Evolutionary conservation across 2,888 invertebrate species (phyloP).

Genomic region (Drosophila conformis): DNA sequence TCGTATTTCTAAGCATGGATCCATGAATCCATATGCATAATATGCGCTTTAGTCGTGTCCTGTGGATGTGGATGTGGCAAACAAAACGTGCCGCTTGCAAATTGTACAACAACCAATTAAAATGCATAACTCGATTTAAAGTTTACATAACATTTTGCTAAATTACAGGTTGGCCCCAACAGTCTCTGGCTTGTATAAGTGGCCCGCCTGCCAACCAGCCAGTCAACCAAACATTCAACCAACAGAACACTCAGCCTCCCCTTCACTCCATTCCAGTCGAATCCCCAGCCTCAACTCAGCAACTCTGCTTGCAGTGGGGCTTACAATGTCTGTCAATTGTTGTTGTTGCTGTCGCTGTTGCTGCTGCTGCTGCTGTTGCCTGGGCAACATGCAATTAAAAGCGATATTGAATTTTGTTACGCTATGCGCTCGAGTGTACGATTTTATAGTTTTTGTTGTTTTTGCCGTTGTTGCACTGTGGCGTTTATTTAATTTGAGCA

Average conservation of each 20-base stretch:
- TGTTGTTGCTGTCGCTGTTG: conserved; percentile 52
- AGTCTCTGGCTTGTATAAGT: conserved; percentile 73
- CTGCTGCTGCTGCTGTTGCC: conserved; percentile 63
- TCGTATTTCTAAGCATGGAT: conserved; percentile 53
- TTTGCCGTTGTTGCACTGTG: conserved; percentile 42
- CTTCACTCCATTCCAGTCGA: neutral
- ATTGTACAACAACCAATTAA: conserved; percentile 81
- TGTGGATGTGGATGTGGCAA: conserved; percentile 66
- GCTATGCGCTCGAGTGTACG: conserved; percentile 74
- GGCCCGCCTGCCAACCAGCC: conserved; percentile 51
- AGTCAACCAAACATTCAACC: conserved; percentile 22
- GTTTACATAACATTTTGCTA: conserved; percentile 80
- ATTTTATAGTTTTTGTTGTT: conserved; percentile 51
- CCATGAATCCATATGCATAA: conserved; percentile 63
- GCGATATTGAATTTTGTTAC: conserved; percentile 81
- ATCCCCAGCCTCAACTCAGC: conserved; percentile 50
- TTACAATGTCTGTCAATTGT: conserved; percentile 76
- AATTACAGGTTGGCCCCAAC: conserved; percentile 73
- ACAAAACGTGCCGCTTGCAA: conserved; percentile 79
- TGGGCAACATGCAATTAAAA: conserved; percentile 79
- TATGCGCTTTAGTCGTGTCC: conserved; percentile 42
- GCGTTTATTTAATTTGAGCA: conserved; percentile 77
- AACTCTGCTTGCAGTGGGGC: conserved; percentile 76
- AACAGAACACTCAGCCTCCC: conserved; percentile 18
- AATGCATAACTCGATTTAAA: conserved; percentile 82